Base-by-base conservation (phyloP, 2,113 vertebrate genomes). In the Regulus satrapa region DNA sequence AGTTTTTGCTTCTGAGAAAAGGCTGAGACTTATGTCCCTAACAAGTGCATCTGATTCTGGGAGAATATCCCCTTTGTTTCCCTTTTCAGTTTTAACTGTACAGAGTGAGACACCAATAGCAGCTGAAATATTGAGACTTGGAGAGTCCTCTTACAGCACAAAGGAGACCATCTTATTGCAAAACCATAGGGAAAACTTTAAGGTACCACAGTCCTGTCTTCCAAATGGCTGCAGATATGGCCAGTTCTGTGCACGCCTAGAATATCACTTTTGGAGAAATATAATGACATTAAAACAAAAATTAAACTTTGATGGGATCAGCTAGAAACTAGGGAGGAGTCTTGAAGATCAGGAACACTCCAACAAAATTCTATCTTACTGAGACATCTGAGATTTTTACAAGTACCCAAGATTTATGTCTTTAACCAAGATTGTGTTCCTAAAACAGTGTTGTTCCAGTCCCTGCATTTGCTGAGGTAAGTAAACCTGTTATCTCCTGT, bases 401-500 rank as follows among this genome's bases (percentile, higher is more conserved):
- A 54, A n/a, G 12, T 23, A 78, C 23, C 34, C 29, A 67, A 40
- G 56, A 58, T 40, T 67, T 14, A 31, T 34, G 12, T 72, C 25
- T 68, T 95, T 19, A 64, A 51, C 7, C 20, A 77, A 68, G 78
- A 64, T 18, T 40, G 5, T 45, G 11, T 58, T 58, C 52, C 18
- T 80, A 21, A 84, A 4, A 14, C 17, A 54, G 2, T 0, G 0
- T 48, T 75, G 24, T 38, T 46, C 24, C 43, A 48, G 1, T 46
- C 14, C 12, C 13, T 58, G 6, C 8, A 51, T 45, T 78, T 92
- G 12, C 23, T 51, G 36, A 41, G 21, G 34, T 74, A 14, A 45
- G 9, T 73, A 32, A 40, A 43, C 6, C 9, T 14, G 10, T 67
- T 16, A 29, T 36, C 28, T 45, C 25, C 34, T 59, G 8, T 34